phyloP scores from a whole-genome alignment of 2,113 vertebrate genomes.

The Pampusana beccarii region DNA sequence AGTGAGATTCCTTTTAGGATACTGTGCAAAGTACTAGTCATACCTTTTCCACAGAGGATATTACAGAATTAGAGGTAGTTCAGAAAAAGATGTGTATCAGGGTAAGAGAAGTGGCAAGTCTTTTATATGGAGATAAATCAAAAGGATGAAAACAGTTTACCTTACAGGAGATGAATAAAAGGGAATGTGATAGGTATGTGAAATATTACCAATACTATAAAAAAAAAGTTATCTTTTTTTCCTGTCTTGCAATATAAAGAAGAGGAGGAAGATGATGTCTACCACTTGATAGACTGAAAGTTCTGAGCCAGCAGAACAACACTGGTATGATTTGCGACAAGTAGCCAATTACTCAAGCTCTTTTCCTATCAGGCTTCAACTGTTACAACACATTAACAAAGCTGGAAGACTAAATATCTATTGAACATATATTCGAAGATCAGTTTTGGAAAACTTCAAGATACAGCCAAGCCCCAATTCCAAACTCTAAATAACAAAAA shows the following conservation, averaged over 20 bases:
- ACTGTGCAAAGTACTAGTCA: neutral
- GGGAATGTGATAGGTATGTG: neutral
- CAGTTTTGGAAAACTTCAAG: neutral
- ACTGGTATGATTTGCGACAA: neutral
- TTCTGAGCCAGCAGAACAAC: neutral
- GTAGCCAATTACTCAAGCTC: neutral
- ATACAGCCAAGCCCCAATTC: neutral
- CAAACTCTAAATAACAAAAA: neutral
- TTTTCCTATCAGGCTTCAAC: neutral
- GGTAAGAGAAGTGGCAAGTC: neutral
- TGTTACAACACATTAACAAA: neutral
- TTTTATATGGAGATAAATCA: neutral
- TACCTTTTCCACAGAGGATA: neutral
- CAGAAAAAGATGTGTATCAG: neutral
- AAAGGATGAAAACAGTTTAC: neutral
- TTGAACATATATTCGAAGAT: neutral
- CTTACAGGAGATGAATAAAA: neutral
- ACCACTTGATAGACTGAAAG: neutral
- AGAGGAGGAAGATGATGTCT: neutral
- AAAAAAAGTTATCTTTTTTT: neutral
- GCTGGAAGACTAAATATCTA: neutral
- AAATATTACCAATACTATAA: neutral
- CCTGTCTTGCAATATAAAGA: neutral
- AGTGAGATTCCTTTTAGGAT: neutral
- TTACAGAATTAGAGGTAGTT: neutral